Conservation (phyloP, 2,888 invertebrate species). For the Stegana nigrithorax region DNA sequence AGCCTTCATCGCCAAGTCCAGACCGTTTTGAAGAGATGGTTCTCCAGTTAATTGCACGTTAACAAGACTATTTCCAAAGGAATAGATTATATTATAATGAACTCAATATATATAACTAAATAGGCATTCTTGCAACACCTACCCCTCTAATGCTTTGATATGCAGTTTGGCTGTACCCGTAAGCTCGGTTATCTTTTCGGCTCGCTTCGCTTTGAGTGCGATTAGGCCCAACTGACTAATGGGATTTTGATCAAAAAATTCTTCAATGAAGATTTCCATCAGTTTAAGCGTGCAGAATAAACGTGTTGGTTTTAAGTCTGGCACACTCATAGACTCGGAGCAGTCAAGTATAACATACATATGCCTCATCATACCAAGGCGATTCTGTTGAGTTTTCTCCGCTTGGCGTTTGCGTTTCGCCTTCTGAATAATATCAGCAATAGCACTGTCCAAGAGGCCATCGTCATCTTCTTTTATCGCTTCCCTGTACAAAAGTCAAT, state of each 20-base stretch:
- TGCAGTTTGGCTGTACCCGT: conserved; percentile 88
- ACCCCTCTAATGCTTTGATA: conserved; percentile 76
- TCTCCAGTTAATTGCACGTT: conserved; percentile 85
- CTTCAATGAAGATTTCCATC: conserved; percentile 92
- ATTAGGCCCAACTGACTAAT: conserved; percentile 97
- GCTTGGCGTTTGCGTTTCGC: conserved; percentile 84
- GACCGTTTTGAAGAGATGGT: conserved; percentile 94
- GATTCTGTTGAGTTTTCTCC: conserved; percentile 77
- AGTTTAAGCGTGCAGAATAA: conserved; percentile 90
- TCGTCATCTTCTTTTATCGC: conserved; percentile 96
- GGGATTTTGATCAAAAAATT: conserved; percentile 99
- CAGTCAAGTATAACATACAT: conserved; percentile 91
- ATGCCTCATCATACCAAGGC: conserved; percentile 99
- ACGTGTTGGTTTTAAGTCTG: conserved; percentile 94
- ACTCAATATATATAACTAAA: not conserved
- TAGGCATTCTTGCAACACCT: no score
- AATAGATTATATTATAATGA: not conserved
- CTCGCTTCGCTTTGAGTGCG: conserved; percentile 90
- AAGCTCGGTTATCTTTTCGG: conserved; percentile 91
- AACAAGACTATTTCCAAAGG: conserved; percentile 68
- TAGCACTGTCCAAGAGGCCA: conserved; percentile 89
- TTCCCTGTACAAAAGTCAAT: conserved; percentile 75
- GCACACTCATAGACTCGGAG: conserved; percentile 93
- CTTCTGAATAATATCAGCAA: conserved; percentile 91
- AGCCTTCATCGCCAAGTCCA: conserved; percentile 87